These are phyloP conservation scores for Microctonus brassicae DNA, from an alignment of 2,888 invertebrate genomes.

Conservation along the genomic window DNA sequence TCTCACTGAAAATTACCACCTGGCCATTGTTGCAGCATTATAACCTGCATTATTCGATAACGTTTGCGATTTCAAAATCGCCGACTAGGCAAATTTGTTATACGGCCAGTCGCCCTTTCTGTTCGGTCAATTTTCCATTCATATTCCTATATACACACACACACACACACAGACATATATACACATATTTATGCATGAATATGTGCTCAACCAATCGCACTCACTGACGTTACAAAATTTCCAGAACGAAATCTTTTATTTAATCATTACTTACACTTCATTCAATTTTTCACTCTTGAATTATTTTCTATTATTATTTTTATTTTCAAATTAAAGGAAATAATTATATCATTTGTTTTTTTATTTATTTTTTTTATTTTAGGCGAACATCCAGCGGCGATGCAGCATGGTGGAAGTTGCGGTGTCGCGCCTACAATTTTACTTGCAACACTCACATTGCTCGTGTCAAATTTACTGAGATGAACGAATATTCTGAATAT, in stretches of 20 bases:
- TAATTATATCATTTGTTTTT: background rate
- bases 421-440: slow-evolving; percentile 61
- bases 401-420: slow-evolving; percentile 74
- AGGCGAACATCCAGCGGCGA: slow-evolving; percentile 90
- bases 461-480: slow-evolving; percentile 64
- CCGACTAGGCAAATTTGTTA: slow-evolving; percentile 31
- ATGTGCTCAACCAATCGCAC: background rate
- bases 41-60: slow-evolving; percentile 31
- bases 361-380: slow-evolving; percentile 49
- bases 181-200: background rate
- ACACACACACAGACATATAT: too few relatives aligned
- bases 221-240: background rate
- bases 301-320: background rate
- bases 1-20: slow-evolving; percentile 15
- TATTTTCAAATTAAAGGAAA: too few relatives aligned
- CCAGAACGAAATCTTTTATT: background rate
- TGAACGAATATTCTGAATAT: slow-evolving; percentile 57
- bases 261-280: background rate
- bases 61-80: slow-evolving; percentile 37
- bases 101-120: background rate
- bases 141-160: too few relatives aligned
- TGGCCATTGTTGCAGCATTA: slow-evolving; percentile 40
- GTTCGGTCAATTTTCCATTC: background rate
- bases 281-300: background rate
- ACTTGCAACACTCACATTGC: slow-evolving; percentile 59